A percentile compares a stretch with the other conserved stretches of the same genome.
phyloP scores from a whole-genome alignment of 1,140 invertebrate species.

The Aphelenchoides fujianensis region DNA sequence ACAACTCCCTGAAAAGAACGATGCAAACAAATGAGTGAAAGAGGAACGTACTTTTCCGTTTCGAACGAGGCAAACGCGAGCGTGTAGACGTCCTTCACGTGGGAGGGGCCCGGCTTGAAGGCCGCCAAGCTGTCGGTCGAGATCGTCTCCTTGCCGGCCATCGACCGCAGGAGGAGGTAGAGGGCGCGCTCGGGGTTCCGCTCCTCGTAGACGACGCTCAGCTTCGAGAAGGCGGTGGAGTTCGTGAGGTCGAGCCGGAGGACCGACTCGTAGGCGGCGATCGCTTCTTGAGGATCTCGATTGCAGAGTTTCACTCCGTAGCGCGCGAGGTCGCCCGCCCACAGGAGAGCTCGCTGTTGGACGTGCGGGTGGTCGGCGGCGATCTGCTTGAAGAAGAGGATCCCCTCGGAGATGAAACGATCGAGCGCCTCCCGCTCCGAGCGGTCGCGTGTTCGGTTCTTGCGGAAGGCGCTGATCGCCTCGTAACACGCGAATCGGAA shows the following conservation, averaged over 20 bases:
- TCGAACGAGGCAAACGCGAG: not conserved
- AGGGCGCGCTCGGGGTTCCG: not conserved
- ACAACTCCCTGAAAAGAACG: not conserved
- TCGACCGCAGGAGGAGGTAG: not conserved
- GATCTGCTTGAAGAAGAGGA: not conserved
- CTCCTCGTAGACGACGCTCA: not conserved
- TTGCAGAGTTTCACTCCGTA: not conserved
- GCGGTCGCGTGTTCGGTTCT: not conserved
- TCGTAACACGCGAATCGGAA: not conserved
- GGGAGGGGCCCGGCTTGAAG: not conserved
- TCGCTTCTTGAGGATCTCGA: not conserved
- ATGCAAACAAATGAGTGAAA: not conserved
- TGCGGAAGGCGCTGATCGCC: not conserved
- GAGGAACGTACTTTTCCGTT: not conserved
- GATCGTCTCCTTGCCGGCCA: not conserved
- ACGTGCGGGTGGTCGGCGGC: too few relatives aligned
- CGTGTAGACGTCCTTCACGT: not conserved
- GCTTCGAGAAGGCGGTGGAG: not conserved
- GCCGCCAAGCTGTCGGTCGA: not conserved
- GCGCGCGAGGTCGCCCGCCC: not conserved
- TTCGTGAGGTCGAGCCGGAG: not conserved
- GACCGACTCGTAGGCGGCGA: not conserved
- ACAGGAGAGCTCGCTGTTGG: not conserved
- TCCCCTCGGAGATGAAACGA: not conserved
- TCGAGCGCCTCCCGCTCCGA: not conserved